Conservation (phyloP, 1,140 invertebrate species). For the Scaptomyza montana region DNA sequence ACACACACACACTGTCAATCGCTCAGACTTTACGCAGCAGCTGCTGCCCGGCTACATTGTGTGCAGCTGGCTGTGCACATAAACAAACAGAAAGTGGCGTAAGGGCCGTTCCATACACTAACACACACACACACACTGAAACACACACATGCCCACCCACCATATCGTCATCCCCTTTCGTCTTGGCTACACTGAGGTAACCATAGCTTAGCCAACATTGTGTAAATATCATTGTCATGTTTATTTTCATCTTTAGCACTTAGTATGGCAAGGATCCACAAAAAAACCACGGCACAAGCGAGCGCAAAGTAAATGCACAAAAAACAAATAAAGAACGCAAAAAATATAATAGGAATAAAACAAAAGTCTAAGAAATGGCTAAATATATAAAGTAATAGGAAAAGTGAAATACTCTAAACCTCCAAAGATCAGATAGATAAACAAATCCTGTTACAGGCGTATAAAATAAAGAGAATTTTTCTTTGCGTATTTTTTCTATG, state of each 20-base stretch:
- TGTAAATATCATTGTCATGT: constrained; percentile 81
- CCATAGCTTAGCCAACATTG: constrained; percentile 66
- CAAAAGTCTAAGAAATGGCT: constrained; percentile 33
- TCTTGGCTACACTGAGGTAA: constrained; percentile 40
- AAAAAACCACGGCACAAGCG: constrained; percentile 23
- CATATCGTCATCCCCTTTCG: constrained; percentile 20
- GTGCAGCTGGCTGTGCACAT: constrained; percentile 66
- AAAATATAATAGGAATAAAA: constrained; percentile 23
- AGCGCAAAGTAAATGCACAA: constrained; percentile 22
- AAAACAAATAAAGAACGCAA: constrained; percentile 14
- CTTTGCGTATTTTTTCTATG: constrained; percentile 72
- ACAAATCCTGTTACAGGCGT: constrained; percentile 9
- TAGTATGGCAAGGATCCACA: constrained; percentile 55
- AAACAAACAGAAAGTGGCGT: constrained; percentile 78
- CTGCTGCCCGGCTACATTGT: constrained; percentile 63
- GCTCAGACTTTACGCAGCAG: constrained; percentile 63
- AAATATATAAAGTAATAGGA: constrained; percentile 48
- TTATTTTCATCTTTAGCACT: constrained; percentile 79
- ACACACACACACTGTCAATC: constrained; percentile 57
- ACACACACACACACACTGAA: constrained; percentile 9
- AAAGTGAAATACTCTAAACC: constrained; percentile 63
- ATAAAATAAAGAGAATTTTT: constrained; percentile 37
- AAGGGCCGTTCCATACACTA: constrained; percentile 24
- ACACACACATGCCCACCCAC: constrained; percentile 29
- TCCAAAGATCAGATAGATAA: constrained; percentile 2